A percentile compares a stretch with the other conserved stretches of the same genome.
Conservation (phyloP, 2,888 invertebrate species). For the Tetragnatha montana region DNA sequence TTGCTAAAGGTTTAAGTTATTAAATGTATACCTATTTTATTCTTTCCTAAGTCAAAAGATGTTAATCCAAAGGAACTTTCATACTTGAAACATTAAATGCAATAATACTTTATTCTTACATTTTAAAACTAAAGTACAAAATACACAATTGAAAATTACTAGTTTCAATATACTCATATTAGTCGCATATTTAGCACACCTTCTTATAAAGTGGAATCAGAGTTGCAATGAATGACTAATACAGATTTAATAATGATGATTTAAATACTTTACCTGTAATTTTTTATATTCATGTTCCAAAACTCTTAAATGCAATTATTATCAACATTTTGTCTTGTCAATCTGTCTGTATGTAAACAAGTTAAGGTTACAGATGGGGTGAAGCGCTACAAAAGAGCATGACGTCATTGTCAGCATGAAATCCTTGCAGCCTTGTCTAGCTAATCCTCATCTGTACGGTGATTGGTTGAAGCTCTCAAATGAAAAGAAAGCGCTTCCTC, state of each 20-base stretch:
- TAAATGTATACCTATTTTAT: too few relatives aligned
- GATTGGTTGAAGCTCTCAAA: too few relatives aligned
- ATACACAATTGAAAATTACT: background rate
- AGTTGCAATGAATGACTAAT: background rate
- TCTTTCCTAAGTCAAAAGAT: too few relatives aligned
- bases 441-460: too few relatives aligned
- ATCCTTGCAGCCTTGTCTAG: too few relatives aligned
- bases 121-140: background rate
- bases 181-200: background rate
- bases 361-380: conserved; percentile 36
- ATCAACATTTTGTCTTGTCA: conserved; percentile 35
- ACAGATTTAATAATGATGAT: background rate
- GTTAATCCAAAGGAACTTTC: too few relatives aligned
- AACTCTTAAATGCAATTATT: conserved; percentile 15
- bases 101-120: background rate
- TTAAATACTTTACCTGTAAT: too few relatives aligned
- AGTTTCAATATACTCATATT: background rate
- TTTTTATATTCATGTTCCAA: conserved; percentile 19
- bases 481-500: too few relatives aligned
- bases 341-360: conserved; percentile 10
- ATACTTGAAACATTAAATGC: background rate
- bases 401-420: background rate
- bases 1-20: too few relatives aligned
- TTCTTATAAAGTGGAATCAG: background rate
- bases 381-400: conserved; percentile 40